Evolutionary conservation across 2,888 invertebrate genomes (phyloP).

Genomic region (Endomychus coccineus): DNA sequence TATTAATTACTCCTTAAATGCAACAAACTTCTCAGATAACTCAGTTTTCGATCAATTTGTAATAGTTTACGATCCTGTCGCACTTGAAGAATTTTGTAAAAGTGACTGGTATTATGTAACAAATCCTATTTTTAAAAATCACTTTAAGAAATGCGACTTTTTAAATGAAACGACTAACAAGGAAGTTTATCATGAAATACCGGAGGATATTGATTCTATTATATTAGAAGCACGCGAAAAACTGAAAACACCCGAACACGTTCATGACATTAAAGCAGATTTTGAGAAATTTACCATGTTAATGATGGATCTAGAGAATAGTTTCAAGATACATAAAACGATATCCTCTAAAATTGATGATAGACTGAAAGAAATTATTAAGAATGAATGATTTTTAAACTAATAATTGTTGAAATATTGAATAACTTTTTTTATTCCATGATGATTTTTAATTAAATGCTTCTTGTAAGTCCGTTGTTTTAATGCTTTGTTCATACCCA

Average conservation of each 20-base stretch:
- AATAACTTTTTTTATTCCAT: too few relatives aligned
- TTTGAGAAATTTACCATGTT: constrained; percentile 30
- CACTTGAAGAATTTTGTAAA: constrained; percentile 48
- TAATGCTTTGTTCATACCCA: too few relatives aligned
- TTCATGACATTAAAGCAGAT: constrained; percentile 23
- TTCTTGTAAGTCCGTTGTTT: too few relatives aligned
- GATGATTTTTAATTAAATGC: too few relatives aligned
- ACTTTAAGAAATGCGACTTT: constrained; percentile 27
- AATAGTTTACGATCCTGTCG: constrained; percentile 52
- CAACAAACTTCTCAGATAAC: constrained; percentile 28
- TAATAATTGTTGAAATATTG: too few relatives aligned
- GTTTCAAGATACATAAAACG: constrained; percentile 34
- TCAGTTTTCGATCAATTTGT: constrained; percentile 34
- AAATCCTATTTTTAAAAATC: constrained; percentile 42
- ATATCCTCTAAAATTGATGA: too few relatives aligned
- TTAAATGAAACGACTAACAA: constrained; percentile 6
- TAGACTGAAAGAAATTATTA: too few relatives aligned
- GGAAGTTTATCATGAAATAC: constrained; percentile 8
- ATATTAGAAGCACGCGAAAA: constrained; percentile 7
- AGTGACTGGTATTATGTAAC: constrained; percentile 54
- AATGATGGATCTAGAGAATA: constrained; percentile 37
- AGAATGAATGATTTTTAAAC: too few relatives aligned
- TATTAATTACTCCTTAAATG: constrained; percentile 35
- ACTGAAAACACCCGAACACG: constrained; percentile 12
- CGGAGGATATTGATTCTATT: constrained; percentile 16